Conservation (phyloP, 2,888 invertebrate genomes). For the Priocnemis perturbator region DNA sequence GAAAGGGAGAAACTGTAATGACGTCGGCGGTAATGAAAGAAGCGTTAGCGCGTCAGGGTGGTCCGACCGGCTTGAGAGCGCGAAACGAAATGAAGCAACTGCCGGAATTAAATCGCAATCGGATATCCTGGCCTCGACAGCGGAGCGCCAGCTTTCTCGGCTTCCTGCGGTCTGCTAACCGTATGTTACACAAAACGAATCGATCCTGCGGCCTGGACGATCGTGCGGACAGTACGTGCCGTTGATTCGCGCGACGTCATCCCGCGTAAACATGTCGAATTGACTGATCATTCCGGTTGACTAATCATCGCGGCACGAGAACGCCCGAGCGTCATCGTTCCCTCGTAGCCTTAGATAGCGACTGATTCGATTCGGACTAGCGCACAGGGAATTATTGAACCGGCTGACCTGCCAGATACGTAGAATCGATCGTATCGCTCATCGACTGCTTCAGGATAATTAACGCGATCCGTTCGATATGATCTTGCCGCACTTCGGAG, state of each 20-base stretch:
- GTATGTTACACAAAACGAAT: no score
- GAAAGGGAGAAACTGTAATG: no score
- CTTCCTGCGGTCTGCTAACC: no score
- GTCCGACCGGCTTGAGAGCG: no score
- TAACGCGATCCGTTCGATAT: neutral
- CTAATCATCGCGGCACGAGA: conserved; percentile 40
- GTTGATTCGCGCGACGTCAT: neutral
- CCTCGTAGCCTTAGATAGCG: conserved; percentile 24
- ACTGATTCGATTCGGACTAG: conserved; percentile 36
- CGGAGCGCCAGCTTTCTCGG: no score
- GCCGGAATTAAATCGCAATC: no score
- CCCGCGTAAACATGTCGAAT: conserved; percentile 31
- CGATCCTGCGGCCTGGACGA: no score
- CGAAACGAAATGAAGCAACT: no score
- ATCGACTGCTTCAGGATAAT: neutral
- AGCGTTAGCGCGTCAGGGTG: no score
- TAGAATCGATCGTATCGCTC: conserved; percentile 23
- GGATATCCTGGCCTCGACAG: no score
- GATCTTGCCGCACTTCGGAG: neutral
- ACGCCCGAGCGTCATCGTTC: conserved; percentile 17
- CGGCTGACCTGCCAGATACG: conserved; percentile 29
- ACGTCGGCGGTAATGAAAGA: no score
- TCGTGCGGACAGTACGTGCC: no score
- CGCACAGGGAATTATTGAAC: conserved; percentile 41
- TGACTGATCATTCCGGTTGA: conserved; percentile 36